Base-by-base conservation (phyloP, 2,113 vertebrate species). In the Pachypanchax playfairii region DNA sequence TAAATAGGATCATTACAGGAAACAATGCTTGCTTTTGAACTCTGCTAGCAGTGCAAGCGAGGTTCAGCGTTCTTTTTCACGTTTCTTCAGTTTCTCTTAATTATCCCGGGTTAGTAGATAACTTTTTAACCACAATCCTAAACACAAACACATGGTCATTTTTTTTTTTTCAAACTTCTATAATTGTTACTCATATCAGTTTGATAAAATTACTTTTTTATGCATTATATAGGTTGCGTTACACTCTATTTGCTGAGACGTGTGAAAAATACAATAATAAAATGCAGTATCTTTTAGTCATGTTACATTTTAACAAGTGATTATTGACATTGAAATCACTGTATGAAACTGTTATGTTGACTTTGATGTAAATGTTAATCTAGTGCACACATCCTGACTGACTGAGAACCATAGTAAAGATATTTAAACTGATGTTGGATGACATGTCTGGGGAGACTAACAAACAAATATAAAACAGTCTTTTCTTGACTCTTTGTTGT, bases 1-100 rank as follows among this genome's bases (percentile, higher is more conserved):
- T 47, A 62, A 79, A 79, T 44, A 42, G 51, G 65, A 56, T 77
- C 33, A 59, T 81, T 54, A 54, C 44, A 55, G 50, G 48, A 65
- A 63, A 71, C 18, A n/a, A 41, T 14, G 51, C 17, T 61, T 68
- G 29, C 28, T 76, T 20, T 73, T 57, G 43, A 63, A n/a, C 68
- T 6, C 26, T n/a, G n/a, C 64, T 44, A 38, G 9, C 36, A 46
- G 26, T 42, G 5, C 13, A 14, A 24, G 33, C 22, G 21, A 54
- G 5, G n/a, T 59, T 1, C 36, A 17, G 18, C 41, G 35, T 55
- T 42, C 13, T 47, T 43, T 53, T 11, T 39, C 29, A 24, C 8
- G 22, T 11, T 59, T 58, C 65, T 25, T 20, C 22, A 12, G 15
- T 21, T 6, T 28, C 25, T 41, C 18, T 59, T 61, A 36, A 56